Conservation (phyloP, 2,797 vertebrate genomes). For the Girardinus metallicus region DNA sequence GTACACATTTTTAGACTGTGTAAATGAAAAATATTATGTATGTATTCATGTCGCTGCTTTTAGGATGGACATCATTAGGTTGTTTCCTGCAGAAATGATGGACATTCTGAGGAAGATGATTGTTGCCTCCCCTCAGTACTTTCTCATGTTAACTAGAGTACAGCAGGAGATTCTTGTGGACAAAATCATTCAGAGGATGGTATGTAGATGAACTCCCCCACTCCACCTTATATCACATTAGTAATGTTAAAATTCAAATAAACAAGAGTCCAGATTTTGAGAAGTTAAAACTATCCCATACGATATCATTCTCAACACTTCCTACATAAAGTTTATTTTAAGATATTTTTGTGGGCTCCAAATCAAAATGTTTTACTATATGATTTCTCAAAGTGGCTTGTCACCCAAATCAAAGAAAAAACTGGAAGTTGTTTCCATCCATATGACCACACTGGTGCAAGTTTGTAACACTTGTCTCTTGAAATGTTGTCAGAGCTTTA, state of each 20-base stretch:
- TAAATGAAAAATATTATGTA: background rate
- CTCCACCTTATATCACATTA: background rate
- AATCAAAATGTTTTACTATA: background rate
- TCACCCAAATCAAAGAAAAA: background rate
- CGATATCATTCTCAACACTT: background rate
- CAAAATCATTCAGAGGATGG: conserved; percentile 81
- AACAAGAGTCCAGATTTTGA: background rate
- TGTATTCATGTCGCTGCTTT: conserved; percentile 24
- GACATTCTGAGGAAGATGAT: conserved; percentile 74
- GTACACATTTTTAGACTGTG: background rate
- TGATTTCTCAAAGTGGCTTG: background rate
- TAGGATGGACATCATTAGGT: conserved; percentile 81
- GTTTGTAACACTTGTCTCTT: background rate
- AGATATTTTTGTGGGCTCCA: background rate
- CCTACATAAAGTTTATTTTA: background rate
- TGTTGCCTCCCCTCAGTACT: conserved; percentile 65
- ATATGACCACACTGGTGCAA: background rate
- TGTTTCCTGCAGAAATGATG: conserved; percentile 75
- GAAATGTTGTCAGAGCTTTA: background rate
- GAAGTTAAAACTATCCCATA: background rate
- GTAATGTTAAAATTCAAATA: background rate
- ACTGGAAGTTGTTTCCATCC: background rate
- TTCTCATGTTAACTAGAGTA: conserved; percentile 73
- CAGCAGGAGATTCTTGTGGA: conserved; percentile 82
- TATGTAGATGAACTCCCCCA: conserved; percentile 44